Percentiles rank a stretch among this genome's conserved stretches.
phyloP scores from a whole-genome alignment of 2,113 vertebrate genomes.

The Anhinga anhinga region DNA sequence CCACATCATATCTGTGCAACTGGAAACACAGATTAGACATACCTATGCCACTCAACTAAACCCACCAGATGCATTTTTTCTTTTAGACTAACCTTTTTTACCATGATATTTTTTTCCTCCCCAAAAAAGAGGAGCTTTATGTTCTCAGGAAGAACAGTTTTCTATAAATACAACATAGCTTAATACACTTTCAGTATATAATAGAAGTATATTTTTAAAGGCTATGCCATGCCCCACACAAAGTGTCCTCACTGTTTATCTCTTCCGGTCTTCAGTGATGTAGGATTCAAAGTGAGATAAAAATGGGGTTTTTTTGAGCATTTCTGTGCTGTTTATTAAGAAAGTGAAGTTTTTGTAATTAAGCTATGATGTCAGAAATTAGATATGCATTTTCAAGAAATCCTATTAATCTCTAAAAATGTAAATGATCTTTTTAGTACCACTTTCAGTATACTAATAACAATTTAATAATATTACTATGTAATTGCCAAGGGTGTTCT shows the following conservation, averaged over 20 bases:
- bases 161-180: neutral
- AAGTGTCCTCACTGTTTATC: neutral
- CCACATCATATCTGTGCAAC: rapidly evolving
- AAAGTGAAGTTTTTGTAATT: constrained; percentile 11
- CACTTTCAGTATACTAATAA: neutral
- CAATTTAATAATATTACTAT: neutral
- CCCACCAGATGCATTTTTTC: neutral
- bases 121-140: neutral
- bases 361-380: neutral
- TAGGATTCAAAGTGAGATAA: neutral
- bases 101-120: neutral
- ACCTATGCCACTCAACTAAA: neutral
- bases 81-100: neutral
- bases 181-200: neutral
- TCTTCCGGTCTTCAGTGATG: neutral
- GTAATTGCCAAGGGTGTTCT: neutral
- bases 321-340: neutral
- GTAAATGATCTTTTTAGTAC: neutral
- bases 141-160: neutral
- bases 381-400: neutral
- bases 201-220: neutral
- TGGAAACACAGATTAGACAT: neutral
- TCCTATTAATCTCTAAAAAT: neutral
- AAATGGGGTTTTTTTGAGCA: neutral
- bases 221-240: neutral